Evolutionary conservation across 2,888 invertebrate species (phyloP).

Genomic region (Melinaea menophilus): DNA sequence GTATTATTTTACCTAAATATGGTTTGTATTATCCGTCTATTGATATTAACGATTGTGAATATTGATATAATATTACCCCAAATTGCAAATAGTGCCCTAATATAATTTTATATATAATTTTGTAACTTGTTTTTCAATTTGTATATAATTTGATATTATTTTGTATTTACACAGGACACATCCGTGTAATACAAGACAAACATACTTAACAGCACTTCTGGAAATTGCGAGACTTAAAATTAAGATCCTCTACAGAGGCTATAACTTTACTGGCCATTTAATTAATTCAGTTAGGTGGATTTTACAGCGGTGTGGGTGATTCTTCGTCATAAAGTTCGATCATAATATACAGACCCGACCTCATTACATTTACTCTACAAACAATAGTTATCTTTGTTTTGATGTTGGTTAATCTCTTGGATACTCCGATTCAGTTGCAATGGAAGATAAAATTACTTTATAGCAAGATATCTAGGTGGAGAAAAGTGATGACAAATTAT

Average conservation of each 20-base stretch:
- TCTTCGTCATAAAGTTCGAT: slow-evolving; percentile 21
- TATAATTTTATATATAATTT: too few species aligned
- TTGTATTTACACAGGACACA: slow-evolving; percentile 9
- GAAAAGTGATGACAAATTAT: too few species aligned
- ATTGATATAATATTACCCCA: too few species aligned
- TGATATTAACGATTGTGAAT: too few species aligned
- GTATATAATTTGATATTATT: too few species aligned
- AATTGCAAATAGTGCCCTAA: too few species aligned
- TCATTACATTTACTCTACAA: slow-evolving; percentile 11
- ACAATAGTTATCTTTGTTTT: slow-evolving; percentile 9
- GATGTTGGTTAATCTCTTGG: neutral
- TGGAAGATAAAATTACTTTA: too few species aligned
- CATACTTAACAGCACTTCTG: slow-evolving; percentile 17
- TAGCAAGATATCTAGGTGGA: too few species aligned
- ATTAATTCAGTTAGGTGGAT: slow-evolving; percentile 29
- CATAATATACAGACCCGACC: slow-evolving; percentile 16
- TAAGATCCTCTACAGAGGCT: slow-evolving; percentile 29
- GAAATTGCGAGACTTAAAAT: slow-evolving; percentile 28
- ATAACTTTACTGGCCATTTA: slow-evolving; percentile 31
- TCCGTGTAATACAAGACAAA: slow-evolving; percentile 26
- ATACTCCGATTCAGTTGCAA: neutral
- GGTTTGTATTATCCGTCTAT: too few species aligned
- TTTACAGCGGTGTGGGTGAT: slow-evolving; percentile 24
- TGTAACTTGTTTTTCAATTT: too few species aligned
- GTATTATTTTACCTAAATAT: too few species aligned